phyloP scores from a whole-genome alignment of 2,113 vertebrate species.

The Tamias sibiricus region DNA sequence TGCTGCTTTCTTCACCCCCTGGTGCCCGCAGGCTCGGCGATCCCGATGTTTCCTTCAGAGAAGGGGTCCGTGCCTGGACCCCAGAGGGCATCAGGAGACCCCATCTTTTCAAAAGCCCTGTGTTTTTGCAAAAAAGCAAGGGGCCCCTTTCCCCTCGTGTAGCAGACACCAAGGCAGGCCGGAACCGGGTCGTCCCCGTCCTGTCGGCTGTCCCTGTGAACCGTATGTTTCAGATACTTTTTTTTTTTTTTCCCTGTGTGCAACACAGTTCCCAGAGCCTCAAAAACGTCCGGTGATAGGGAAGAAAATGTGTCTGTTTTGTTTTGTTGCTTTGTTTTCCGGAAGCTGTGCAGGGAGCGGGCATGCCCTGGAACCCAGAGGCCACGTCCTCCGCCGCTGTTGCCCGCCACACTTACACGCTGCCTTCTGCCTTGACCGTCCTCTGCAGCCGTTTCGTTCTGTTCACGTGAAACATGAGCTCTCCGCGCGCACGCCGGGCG shows the following conservation, averaged over 20 bases:
- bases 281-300: background rate
- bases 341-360: conserved; percentile 78
- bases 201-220: conserved; percentile 60
- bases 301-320: background rate
- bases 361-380: conserved; percentile 82
- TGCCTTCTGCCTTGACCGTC: conserved; percentile 83
- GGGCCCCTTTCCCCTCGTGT: conserved; percentile 53
- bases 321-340: conserved; percentile 58
- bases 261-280: conserved; percentile 71
- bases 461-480: conserved; percentile 83
- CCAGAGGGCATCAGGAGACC: conserved; percentile 79
- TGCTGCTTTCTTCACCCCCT: background rate
- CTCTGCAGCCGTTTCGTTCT: conserved; percentile 84
- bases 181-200: conserved; percentile 69
- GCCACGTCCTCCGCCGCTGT: conserved; percentile 73
- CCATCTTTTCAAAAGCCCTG: conserved; percentile 44
- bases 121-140: conserved; percentile 66
- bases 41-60: conserved; percentile 13
- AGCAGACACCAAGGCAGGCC: conserved; percentile 57
- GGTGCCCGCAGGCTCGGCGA: no score
- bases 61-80: conserved; percentile 59
- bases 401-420: background rate
- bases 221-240: conserved; percentile 62
- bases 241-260: conserved; percentile 48
- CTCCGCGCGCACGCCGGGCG: conserved; percentile 81